Evolutionary conservation across 2,797 vertebrate species (phyloP), one percentile per base, ranked within the genome.

Genomic region (Toxotes lorentzi): DNA sequence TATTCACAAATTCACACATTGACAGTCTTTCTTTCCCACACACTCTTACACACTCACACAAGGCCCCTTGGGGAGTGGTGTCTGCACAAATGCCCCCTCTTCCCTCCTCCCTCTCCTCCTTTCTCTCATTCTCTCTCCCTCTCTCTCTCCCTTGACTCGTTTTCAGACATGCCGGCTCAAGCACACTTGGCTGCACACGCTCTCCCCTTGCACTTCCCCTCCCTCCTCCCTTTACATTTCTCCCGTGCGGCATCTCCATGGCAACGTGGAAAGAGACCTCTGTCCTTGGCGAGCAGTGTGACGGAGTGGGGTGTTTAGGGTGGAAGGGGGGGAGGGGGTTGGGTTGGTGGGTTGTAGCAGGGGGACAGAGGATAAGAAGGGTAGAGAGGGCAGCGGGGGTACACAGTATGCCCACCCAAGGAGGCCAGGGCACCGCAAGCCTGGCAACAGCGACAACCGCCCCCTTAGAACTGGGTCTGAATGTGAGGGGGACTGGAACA

Each of bases 251-350:
- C 92, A 96, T 96, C 90, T 92, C 94, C 95, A 96, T 96, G 94
- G 95, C 94, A 96, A 96, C 95, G 83, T 91, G 89, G 87, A 94
- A 93, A 94, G 92, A 95, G 93, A 95, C 95, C 94, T 94, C 93
- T 94, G 93, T 95, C 95, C 94, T 95, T 94, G 88, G 94, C 88
- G 89, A 92, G 90, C 86, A 66, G 83, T 94, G 92, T 93, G 93
- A 93, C 91, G 79, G 89, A 93, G 91, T 87, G 73, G 89, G 88
- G 91, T 90, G 90, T 93, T 91, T 81, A 76, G 87, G 87, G 89
- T 82, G 77, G n/a, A n/a, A n/a, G n/a, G n/a, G 73, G 62, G 71
- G 73, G 57, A 70, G 58, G 59, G 53, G 32, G 34, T 23, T 57
- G 73, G 57, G 54, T 38, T 40, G 40, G 59, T 12, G 61, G 70